Evolutionary conservation across 2,113 vertebrate species (phyloP).

Genomic region (Tonatia bakeri): DNA sequence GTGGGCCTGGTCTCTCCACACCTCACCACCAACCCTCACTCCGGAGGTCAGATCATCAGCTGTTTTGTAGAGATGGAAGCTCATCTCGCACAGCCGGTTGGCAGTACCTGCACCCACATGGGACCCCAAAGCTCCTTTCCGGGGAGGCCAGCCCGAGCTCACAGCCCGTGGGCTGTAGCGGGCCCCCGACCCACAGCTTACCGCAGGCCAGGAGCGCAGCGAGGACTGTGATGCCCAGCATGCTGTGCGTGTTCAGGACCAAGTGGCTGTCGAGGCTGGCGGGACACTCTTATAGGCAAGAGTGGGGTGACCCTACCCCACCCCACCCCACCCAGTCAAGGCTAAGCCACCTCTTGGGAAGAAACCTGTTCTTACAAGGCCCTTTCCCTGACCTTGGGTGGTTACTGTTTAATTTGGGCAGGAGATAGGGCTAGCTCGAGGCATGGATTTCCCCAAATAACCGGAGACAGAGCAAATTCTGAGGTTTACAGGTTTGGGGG

Average conservation of each 20-base stretch:
- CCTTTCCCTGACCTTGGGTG: constrained; percentile 56
- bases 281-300: constrained; percentile 41
- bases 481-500: no score
- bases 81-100: neutral
- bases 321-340: neutral
- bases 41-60: neutral
- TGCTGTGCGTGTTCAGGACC: neutral
- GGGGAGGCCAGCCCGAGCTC: neutral
- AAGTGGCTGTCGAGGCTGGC: fast-evolving
- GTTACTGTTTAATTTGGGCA: constrained; percentile 63
- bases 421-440: neutral
- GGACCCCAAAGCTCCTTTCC: neutral
- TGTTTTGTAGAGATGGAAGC: neutral
- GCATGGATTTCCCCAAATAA: neutral
- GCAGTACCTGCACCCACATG: neutral
- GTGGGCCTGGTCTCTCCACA: neutral
- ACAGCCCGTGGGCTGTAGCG: neutral
- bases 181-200: constrained; percentile 34
- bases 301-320: fast-evolving
- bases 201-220: constrained; percentile 71
- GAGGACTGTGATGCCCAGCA: constrained; percentile 68
- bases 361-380: constrained; percentile 22
- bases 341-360: neutral
- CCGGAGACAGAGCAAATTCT: neutral
- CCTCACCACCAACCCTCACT: neutral